A percentile compares a stretch with the other conserved stretches of the same genome.
These are phyloP conservation scores for Pomatostomus ruficeps DNA, from an alignment of 2,113 vertebrate species.

Conservation along the genomic window DNA sequence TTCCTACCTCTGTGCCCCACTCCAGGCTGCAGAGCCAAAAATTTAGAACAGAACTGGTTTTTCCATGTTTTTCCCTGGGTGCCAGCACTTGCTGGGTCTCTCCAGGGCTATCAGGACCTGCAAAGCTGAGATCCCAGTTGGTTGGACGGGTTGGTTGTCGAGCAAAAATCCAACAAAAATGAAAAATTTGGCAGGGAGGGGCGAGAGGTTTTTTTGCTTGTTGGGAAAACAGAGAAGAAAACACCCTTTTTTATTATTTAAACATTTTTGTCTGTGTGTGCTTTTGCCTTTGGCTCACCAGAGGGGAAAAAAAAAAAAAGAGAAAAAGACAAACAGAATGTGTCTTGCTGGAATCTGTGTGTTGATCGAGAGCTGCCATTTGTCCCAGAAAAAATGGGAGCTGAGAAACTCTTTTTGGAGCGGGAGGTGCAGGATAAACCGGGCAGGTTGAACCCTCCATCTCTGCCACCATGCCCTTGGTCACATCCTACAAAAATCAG, in stretches of 20 bases:
- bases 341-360: background rate
- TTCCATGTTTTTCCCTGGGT: background rate
- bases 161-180: background rate
- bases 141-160: background rate
- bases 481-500: background rate
- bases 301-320: background rate
- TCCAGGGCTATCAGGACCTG: background rate
- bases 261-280: background rate
- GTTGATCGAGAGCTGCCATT: background rate
- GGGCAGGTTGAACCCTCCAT: background rate
- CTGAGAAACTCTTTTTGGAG: background rate
- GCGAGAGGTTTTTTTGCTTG: background rate
- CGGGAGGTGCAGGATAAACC: background rate
- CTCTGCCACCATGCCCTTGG: background rate
- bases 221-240: slow-evolving; percentile 1
- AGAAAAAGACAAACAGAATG: background rate
- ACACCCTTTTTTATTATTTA: slow-evolving; percentile 9
- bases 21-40: background rate
- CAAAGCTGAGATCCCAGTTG: rapidly evolving
- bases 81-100: background rate
- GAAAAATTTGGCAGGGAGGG: background rate
- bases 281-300: slow-evolving; percentile 23
- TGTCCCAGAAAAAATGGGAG: background rate
- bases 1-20: background rate
- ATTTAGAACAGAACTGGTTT: background rate